phyloP scores from a whole-genome alignment of 2,888 invertebrate species.

The Philereme vetulata region DNA sequence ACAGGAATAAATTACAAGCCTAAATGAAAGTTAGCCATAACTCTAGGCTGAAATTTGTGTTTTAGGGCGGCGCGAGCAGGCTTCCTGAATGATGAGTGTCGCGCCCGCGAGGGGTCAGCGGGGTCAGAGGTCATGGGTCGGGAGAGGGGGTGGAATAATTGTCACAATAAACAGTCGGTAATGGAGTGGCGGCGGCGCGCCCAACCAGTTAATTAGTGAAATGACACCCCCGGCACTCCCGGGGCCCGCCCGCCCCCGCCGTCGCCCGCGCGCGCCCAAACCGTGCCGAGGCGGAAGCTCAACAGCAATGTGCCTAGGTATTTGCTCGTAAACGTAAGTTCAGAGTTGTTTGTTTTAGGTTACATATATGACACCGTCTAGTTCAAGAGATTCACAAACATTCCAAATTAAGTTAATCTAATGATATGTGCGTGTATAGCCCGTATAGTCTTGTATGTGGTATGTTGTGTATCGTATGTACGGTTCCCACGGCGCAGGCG shows the following conservation, averaged over 20 bases:
- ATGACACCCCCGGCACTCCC: constrained; percentile 51
- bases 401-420: too few species aligned
- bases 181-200: constrained; percentile 68
- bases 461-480: too few species aligned
- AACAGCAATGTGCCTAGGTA: neutral
- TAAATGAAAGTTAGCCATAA: constrained; percentile 27
- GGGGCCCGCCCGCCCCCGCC: constrained; percentile 20
- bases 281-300: constrained; percentile 24
- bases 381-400: too few species aligned
- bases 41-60: constrained; percentile 19
- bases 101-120: constrained; percentile 7
- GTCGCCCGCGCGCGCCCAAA: constrained; percentile 26
- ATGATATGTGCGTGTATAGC: too few species aligned
- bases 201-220: constrained; percentile 69
- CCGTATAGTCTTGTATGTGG: too few species aligned
- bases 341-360: too few species aligned
- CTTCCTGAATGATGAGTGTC: constrained; percentile 23
- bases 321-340: too few species aligned
- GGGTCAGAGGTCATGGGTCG: constrained; percentile 5
- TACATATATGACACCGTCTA: too few species aligned
- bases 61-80: constrained; percentile 11
- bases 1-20: constrained; percentile 17
- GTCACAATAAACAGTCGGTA: constrained; percentile 77
- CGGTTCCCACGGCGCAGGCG: too few species aligned
- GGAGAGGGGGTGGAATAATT: constrained; percentile 59